These are phyloP conservation scores for Heliconius ismenius DNA, from an alignment of 2,888 invertebrate genomes.

Conservation along the genomic window DNA sequence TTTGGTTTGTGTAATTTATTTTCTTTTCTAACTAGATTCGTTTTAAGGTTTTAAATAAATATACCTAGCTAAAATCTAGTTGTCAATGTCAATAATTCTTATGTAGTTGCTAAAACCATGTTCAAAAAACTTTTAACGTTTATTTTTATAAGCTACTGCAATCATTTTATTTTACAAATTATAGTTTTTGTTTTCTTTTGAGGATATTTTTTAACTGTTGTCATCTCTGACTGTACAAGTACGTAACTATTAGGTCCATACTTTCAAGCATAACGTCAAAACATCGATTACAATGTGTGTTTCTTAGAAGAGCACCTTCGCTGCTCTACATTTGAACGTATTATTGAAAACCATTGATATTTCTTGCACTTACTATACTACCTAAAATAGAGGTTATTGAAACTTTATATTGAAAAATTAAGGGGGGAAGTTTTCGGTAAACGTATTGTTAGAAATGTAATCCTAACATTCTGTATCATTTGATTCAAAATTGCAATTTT, in stretches of 20 bases:
- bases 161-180: too few species aligned
- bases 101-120: background rate
- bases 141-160: too few species aligned
- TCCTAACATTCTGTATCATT: too few species aligned
- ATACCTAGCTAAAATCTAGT: too few species aligned
- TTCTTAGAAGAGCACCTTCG: constrained; percentile 33
- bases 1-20: background rate
- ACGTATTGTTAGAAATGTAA: too few species aligned
- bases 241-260: background rate
- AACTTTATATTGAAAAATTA: background rate
- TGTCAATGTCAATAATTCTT: background rate
- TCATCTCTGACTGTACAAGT: background rate
- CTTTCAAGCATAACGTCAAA: constrained; percentile 10
- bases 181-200: background rate
- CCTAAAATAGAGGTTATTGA: background rate
- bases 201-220: background rate
- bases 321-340: constrained; percentile 12
- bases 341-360: constrained; percentile 4
- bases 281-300: constrained; percentile 28
- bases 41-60: background rate
- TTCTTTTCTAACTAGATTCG: background rate
- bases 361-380: background rate
- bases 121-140: too few species aligned
- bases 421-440: too few species aligned
- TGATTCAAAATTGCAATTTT: too few species aligned